Evolutionary conservation across 2,797 vertebrate species (phyloP), one percentile per base, ranked within the genome.

Genomic region (Heliangelus exortis): DNA sequence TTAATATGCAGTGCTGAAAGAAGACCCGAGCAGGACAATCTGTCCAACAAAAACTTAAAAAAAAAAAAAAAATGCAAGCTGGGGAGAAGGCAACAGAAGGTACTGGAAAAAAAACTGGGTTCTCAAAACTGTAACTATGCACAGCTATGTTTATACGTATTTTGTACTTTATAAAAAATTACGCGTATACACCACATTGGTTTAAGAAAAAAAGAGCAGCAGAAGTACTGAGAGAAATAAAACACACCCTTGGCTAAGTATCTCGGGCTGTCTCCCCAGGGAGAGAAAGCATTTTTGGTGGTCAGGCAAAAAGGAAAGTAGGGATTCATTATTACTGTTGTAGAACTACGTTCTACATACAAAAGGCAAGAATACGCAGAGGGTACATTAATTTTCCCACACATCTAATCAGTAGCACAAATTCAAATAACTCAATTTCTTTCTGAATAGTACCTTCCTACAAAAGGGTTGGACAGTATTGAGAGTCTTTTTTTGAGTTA

Each of bases 311-410:
- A 93, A 83, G 50, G 72, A 90, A 79, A 94, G 39, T 26, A 73
- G 78, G 34, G 77, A 95, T 94, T 80, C 83, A 36, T 97, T 96
- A 96, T 85, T 96, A 87, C 84, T 90, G 90, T 73, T 90, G 74
- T 87, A 92, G 90, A 87, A 77, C 22, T 88, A 73, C 13, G 14
- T 73, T 89, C 86, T 91, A 85, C 45, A 26, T 53, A 87, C 21
- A 93, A 96, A 92, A 85, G 43, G 67, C 84, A 84, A 92, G 87
- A 91, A 67, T 53, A 94, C n/a, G 26, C 57, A 87, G 66, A 94
- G 59, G 66, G 47, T 67, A 57, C 23, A 96, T 96, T 90, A 93
- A 82, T 66, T 76, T 82, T 90, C 68, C 59, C 61, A 71, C 57
- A n/a, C 78, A 76, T 25, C 71, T 87, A 85, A 90, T 84, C 47